Evolutionary conservation across 1,140 invertebrate genomes (phyloP).

Genomic region (Calephelis virginiensis): DNA sequence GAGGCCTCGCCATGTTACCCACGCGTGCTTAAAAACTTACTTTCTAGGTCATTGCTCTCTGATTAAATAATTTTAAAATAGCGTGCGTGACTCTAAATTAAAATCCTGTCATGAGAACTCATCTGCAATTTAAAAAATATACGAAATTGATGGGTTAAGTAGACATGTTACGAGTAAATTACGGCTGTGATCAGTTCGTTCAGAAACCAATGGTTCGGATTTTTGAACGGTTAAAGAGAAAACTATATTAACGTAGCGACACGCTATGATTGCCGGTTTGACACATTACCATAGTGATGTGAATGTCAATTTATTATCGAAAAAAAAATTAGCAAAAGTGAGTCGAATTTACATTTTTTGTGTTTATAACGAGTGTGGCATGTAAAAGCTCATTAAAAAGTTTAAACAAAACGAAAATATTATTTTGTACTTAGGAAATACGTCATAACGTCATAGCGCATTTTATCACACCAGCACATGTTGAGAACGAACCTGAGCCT

Average conservation of each 20-base stretch:
- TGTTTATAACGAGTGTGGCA: too few species aligned
- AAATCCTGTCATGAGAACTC: constrained; percentile 28
- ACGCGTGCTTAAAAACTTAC: constrained; percentile 32
- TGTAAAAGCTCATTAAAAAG: too few species aligned
- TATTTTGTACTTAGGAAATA: too few species aligned
- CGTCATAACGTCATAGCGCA: too few species aligned
- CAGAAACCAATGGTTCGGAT: not conserved
- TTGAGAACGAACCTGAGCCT: too few species aligned
- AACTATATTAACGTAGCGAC: too few species aligned
- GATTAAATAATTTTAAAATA: constrained; percentile 33
- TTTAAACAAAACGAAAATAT: too few species aligned
- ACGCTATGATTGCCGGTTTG: not conserved
- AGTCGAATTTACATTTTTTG: too few species aligned
- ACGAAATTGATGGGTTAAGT: constrained; percentile 16
- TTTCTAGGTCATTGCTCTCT: constrained; percentile 44
- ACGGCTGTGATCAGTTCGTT: not conserved
- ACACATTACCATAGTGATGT: too few species aligned
- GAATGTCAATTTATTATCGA: too few species aligned
- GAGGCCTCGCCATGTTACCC: constrained; percentile 31
- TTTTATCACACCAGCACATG: too few species aligned
- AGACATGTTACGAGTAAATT: constrained; percentile 16
- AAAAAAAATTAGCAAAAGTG: too few species aligned
- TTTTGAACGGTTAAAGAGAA: not conserved
- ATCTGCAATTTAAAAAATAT: constrained; percentile 26
- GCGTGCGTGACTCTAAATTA: constrained; percentile 31